Evolutionary conservation across 2,113 vertebrate species (phyloP), one percentile per base, ranked within the genome.

Genomic region (Chaetops frenatus): DNA sequence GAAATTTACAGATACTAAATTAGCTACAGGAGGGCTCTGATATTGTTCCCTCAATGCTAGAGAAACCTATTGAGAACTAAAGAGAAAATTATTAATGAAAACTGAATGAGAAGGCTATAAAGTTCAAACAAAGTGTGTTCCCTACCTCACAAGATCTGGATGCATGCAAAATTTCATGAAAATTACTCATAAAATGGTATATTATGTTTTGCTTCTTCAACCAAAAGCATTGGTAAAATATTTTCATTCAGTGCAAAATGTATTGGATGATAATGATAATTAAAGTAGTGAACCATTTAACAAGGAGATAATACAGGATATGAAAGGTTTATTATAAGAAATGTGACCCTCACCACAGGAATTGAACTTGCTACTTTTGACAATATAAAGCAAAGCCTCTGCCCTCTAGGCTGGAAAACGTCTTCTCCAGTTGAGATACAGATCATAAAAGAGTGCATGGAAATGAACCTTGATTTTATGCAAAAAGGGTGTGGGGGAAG

Each of bases 1-100:
- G 90, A 94, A 94, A 96, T 92, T 93, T 95, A 94, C 90, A 81
- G 94, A 95, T 93, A 97, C 96, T 95, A 96, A 94, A 94, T 88
- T 85, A 96, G 81, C 95, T 91, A 57, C 94, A 95, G 95, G 96
- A 94, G 93, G 93, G 76, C 86, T 97, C 92, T 95, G 95, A 96
- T 97, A 96, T 48, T 88, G 72, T 95, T 94, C 86, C 58, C 61
- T 91, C 88, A 80, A 79, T 91, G 93, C 65, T 86, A 88, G 79
- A 86, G 66, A 69, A 95, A 89, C 94, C 88, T 92, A 92, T 95
- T 84, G 91, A 94, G 94, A 94, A 93, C 83, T 92, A 62, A 97
- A 92, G 76, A 70, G 86, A 90, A 95, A 88, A 94, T 81, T 93
- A 73, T 94, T 94, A 94, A 93, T 60, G 50, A 93, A 94, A 96